Percentiles rank a stretch among this genome's conserved stretches.
Conservation (phyloP, 1,140 invertebrate genomes). For the Parasteatoda tepidariorum region DNA sequence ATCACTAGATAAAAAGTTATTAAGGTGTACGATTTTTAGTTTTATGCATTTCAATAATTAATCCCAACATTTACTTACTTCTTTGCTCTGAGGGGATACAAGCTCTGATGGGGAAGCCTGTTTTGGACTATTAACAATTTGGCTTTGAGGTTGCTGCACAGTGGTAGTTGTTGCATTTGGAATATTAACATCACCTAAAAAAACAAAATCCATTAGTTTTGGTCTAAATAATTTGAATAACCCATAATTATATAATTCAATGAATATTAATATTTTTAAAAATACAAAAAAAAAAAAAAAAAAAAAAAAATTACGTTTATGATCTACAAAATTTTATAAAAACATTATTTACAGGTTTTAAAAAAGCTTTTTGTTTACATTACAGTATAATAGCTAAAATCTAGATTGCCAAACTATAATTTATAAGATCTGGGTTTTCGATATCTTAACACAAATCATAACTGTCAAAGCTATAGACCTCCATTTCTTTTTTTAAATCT, state of each 20-base stretch:
- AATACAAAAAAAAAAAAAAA: neutral
- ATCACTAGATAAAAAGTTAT: no score
- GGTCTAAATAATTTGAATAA: neutral
- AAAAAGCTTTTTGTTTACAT: no score
- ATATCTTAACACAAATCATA: no score
- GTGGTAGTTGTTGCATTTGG: slow-evolving; percentile 33
- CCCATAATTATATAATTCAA: neutral
- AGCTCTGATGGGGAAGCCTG: slow-evolving; percentile 40
- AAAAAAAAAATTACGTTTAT: neutral
- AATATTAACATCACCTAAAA: slow-evolving; percentile 16
- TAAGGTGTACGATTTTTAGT: no score
- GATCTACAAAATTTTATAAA: neutral
- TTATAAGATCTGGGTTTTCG: no score
- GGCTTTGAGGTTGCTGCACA: slow-evolving; percentile 11
- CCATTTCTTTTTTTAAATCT: no score
- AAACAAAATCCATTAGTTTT: neutral
- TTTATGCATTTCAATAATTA: no score
- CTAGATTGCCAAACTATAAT: no score
- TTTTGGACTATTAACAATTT: slow-evolving; percentile 51
- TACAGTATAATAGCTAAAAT: no score
- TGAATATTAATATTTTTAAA: neutral
- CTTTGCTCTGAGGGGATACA: slow-evolving; percentile 57
- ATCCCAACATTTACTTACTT: slow-evolving; percentile 44
- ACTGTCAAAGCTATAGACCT: no score
- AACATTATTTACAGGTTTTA: no score